phyloP scores from a whole-genome alignment of 1,140 invertebrate species.

The Parapsyche elsis region DNA sequence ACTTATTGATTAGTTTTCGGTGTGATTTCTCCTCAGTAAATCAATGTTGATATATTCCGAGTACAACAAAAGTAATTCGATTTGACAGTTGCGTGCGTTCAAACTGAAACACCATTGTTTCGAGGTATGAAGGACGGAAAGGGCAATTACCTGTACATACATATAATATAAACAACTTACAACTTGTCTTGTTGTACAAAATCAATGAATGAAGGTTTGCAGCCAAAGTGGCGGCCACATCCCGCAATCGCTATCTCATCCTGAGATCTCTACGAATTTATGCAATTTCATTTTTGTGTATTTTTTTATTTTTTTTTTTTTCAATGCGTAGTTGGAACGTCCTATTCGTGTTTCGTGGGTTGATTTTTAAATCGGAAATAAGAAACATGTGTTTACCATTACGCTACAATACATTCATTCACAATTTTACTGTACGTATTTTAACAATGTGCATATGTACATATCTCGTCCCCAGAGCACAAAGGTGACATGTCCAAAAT shows the following conservation, averaged over 20 bases:
- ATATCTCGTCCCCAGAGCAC: no score
- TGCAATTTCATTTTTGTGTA: neutral
- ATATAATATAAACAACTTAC: neutral
- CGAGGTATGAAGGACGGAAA: neutral
- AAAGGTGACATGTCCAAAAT: no score
- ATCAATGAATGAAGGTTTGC: constrained; percentile 12
- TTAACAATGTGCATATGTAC: no score
- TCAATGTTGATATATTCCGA: no score
- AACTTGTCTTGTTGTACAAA: constrained; percentile 5
- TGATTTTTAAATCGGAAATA: no score
- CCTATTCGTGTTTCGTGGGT: neutral
- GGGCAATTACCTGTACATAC: constrained; percentile 10
- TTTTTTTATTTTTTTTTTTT: neutral
- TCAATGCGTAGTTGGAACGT: neutral
- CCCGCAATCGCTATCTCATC: neutral
- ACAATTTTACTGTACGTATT: no score
- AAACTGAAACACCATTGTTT: constrained; percentile 9
- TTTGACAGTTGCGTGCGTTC: neutral
- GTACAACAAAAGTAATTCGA: neutral
- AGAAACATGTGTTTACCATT: no score
- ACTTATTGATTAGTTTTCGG: no score
- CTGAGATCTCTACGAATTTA: neutral
- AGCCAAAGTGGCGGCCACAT: neutral
- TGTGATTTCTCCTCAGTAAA: no score
- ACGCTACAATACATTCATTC: no score